Evolutionary conservation across 2,797 vertebrate genomes (phyloP), one percentile per base, ranked within the genome.

Genomic region (Cetoscarus ocellatus): DNA sequence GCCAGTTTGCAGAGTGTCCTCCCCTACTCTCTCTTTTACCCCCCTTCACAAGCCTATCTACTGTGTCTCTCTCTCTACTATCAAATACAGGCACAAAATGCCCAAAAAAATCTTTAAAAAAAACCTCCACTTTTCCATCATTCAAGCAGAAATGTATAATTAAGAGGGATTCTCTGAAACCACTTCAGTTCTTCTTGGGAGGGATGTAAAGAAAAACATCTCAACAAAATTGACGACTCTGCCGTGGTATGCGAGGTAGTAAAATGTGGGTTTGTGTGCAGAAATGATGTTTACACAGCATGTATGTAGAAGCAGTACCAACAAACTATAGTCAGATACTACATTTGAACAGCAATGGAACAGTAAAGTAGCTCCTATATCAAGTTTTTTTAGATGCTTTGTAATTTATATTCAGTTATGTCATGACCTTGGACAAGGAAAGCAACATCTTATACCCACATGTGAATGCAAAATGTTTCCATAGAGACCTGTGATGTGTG

Each of bases 331-430:
- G 12, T 48, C 14, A 59, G 15, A 55, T 27, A 6, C 13, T 38
- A 6, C 6, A 15, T 7, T 9, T 38, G 57, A 66, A 61, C 42
- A 57, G 50, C 44, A 13, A 53, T 27, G 19, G 14, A 70, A 60
- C 10, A 64, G 70, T 43, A 67, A 77, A 67, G 15, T 15, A 6
- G 27, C 34, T 19, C 10, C 36, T 35, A 39, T 34, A 53, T 72
- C 38, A 62, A 35, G 54, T 9, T 64, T 13, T 9, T 64, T 13
- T 65, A 19, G 13, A 59, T 17, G 27, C 4, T 27, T 27, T 27
- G 27, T 27, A 2, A 27, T 27, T 27, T 27, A 27, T 27, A 27
- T 27, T 27, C 27, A 27, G 27, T 27, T 27, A 27, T 27, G 27
- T 27, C 27, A 27, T 27, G 27, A 27, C 27, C 27, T 27, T 27